phyloP scores from a whole-genome alignment of 2,113 vertebrate genomes.

The Raphicerus campestris region DNA sequence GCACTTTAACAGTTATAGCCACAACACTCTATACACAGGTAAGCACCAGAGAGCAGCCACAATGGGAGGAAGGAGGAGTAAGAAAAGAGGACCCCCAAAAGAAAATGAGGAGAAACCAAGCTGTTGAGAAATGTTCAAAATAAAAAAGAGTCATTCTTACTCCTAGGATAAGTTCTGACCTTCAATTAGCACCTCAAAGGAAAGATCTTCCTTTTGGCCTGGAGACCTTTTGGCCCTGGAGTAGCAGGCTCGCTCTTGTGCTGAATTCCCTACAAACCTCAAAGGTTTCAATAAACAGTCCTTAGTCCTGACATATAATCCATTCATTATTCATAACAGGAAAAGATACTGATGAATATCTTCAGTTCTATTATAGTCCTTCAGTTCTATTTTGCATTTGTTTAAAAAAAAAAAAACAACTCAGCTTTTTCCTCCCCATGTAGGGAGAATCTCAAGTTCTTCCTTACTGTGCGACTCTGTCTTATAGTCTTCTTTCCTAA shows the following conservation, averaged over 20 bases:
- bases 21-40: neutral
- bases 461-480: neutral
- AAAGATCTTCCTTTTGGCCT: neutral
- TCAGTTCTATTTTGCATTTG: neutral
- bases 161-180: neutral
- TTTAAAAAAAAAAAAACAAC: neutral
- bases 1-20: neutral
- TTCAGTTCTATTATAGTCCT: neutral
- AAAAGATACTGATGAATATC: neutral
- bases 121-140: neutral
- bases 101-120: neutral
- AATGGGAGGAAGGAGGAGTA: neutral
- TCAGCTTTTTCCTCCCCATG: neutral
- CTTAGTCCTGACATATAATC: neutral
- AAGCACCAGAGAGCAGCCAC: neutral
- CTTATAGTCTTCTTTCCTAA: neutral
- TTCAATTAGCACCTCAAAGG: neutral
- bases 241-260: neutral
- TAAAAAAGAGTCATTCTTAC: neutral
- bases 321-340: neutral
- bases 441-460: neutral
- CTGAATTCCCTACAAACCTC: neutral
- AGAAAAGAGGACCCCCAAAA: neutral
- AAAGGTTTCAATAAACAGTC: neutral
- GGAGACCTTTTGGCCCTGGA: neutral